These are phyloP conservation scores for Sternarchorhynchus goeldii DNA, from an alignment of 2,797 vertebrate genomes.

Conservation along the genomic window DNA sequence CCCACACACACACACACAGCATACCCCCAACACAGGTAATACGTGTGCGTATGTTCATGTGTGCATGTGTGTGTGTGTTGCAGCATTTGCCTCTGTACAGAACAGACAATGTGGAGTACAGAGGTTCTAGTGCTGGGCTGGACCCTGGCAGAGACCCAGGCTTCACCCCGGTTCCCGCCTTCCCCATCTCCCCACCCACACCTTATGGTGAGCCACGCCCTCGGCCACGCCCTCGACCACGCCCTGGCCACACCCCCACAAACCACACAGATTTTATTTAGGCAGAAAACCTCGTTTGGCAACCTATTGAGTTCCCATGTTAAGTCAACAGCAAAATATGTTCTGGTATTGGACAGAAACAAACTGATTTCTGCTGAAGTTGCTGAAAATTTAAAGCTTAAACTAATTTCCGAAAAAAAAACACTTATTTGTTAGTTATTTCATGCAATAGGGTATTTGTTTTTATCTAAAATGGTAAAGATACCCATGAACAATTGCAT, in stretches of 20 bases:
- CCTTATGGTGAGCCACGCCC: conserved; percentile 70
- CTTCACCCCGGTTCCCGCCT: conserved; percentile 73
- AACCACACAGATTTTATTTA: not conserved
- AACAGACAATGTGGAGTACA: conserved; percentile 66
- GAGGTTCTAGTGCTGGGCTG: conserved; percentile 66
- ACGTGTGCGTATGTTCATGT: conserved; percentile 24
- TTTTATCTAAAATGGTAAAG: too few species aligned
- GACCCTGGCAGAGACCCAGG: conserved; percentile 71
- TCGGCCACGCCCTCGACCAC: conserved; percentile 10
- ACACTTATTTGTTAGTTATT: too few species aligned
- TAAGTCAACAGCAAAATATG: not conserved
- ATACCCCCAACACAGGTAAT: not conserved
- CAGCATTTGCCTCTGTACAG: conserved; percentile 72
- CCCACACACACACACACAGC: not conserved
- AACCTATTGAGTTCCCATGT: not conserved
- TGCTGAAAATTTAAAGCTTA: too few species aligned
- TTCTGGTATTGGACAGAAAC: not conserved
- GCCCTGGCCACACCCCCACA: not conserved
- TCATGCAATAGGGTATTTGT: too few species aligned
- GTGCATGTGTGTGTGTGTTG: conserved; percentile 39
- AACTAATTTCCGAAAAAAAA: too few species aligned
- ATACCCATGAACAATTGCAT: too few species aligned
- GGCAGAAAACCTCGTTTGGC: not conserved
- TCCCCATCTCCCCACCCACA: conserved; percentile 80
- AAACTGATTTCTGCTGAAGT: too few species aligned